phyloP scores from a whole-genome alignment of 2,113 vertebrate genomes.

The Galbula dea region DNA sequence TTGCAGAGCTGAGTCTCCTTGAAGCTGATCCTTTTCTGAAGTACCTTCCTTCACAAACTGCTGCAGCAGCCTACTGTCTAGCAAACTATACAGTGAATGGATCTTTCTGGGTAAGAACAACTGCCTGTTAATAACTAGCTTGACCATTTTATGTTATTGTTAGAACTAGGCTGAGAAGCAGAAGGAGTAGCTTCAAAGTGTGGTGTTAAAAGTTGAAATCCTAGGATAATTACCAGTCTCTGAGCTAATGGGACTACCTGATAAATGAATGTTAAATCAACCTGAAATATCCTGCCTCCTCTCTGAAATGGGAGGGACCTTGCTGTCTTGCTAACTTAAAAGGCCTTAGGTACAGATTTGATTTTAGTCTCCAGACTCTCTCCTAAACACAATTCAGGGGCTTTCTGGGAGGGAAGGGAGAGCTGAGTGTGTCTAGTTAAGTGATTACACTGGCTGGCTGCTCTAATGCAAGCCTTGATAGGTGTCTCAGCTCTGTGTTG shows the following conservation, averaged over 20 bases:
- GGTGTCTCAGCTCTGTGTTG: neutral
- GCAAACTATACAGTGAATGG: constrained; percentile 85
- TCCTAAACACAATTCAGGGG: neutral
- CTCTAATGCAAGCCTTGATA: neutral
- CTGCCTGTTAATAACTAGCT: neutral
- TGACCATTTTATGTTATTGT: neutral
- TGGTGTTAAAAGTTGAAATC: neutral
- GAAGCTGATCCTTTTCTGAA: constrained; percentile 86
- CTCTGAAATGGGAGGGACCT: neutral
- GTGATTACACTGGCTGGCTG: neutral
- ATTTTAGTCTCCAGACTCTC: neutral
- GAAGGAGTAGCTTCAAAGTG: neutral
- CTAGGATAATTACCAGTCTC: neutral
- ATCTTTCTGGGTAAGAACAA: constrained; percentile 80
- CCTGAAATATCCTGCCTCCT: neutral
- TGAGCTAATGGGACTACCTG: neutral
- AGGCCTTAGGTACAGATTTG: too few species aligned
- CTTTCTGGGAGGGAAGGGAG: neutral
- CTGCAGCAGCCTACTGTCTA: constrained; percentile 89
- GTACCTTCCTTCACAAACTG: constrained; percentile 84
- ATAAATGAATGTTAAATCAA: neutral
- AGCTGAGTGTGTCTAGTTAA: neutral
- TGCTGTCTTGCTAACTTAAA: neutral
- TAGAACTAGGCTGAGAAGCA: neutral
- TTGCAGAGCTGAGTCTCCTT: constrained; percentile 88